These are phyloP conservation scores for Eledona agricola DNA, from an alignment of 2,888 invertebrate species.

Conservation along the genomic window DNA sequence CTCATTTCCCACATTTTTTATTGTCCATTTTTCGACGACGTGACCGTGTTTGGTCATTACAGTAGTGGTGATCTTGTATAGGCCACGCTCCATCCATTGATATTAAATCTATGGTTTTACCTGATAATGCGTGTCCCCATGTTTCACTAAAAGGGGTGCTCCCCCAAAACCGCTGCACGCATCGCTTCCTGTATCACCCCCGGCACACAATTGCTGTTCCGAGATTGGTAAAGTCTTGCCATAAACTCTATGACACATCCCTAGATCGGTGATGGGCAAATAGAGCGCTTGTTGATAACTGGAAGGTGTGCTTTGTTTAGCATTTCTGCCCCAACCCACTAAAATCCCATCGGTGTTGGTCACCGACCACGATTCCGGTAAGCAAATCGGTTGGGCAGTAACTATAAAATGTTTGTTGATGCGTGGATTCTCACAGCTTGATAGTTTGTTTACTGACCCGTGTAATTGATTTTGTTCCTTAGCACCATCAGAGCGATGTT, in stretches of 20 bases:
- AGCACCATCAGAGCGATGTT: conserved; percentile 80
- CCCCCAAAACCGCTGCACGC: conserved; percentile 85
- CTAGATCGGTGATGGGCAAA: conserved; percentile 73
- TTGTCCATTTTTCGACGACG: too few relatives aligned
- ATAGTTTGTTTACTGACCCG: conserved; percentile 62
- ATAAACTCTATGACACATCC: conserved; percentile 74
- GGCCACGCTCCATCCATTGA: too few relatives aligned
- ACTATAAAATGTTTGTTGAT: conserved; percentile 64
- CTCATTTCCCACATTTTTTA: too few relatives aligned
- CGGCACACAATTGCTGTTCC: conserved; percentile 75
- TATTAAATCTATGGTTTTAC: too few relatives aligned
- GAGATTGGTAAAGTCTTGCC: conserved; percentile 72
- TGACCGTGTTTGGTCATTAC: too few relatives aligned
- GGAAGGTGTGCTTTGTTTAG: conserved; percentile 62
- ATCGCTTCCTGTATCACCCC: conserved; percentile 77
- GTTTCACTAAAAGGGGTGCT: conserved; percentile 73
- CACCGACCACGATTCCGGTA: conserved; percentile 60
- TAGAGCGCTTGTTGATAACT: conserved; percentile 69
- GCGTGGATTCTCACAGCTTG: conserved; percentile 13
- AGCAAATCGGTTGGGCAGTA: conserved; percentile 79
- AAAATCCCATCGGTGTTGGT: conserved; percentile 67
- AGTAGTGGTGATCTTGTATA: too few relatives aligned
- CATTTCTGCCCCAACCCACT: conserved; percentile 79
- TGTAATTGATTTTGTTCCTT: conserved; percentile 73
- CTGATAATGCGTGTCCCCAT: conserved; percentile 72